Conservation (phyloP, 1,140 invertebrate species). For the Papilio polyxenes region DNA sequence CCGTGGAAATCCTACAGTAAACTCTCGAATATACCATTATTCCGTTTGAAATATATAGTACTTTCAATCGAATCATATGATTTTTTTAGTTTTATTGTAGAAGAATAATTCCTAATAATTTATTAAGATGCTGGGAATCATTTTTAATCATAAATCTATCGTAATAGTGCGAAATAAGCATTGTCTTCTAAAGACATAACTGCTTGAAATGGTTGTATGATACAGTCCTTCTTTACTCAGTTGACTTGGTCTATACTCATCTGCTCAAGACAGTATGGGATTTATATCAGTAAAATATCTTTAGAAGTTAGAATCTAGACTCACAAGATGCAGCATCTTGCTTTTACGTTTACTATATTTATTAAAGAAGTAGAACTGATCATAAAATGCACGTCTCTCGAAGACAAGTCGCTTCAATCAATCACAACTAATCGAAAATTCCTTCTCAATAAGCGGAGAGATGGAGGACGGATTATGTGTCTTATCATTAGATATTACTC, state of each 20-base stretch:
- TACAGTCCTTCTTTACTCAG: no score
- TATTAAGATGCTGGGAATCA: neutral
- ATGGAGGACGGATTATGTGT: constrained; percentile 71
- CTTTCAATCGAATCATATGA: neutral
- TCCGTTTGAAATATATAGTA: constrained; percentile 22
- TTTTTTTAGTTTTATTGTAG: neutral
- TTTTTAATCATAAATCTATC: neutral
- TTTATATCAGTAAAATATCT: neutral
- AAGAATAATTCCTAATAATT: neutral
- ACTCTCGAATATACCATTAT: constrained; percentile 44
- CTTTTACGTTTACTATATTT: constrained; percentile 49
- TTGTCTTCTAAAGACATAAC: neutral
- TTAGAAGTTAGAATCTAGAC: constrained; percentile 34
- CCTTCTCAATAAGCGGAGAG: constrained; percentile 72
- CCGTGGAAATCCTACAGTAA: constrained; percentile 60
- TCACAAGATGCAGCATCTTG: constrained; percentile 1
- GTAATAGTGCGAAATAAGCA: neutral
- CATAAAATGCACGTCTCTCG: constrained; percentile 74
- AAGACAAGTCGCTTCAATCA: constrained; percentile 75
- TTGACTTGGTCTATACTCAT: neutral
- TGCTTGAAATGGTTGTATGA: neutral
- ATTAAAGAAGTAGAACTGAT: constrained; percentile 72
- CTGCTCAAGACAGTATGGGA: neutral
- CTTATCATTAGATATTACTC: constrained; percentile 74
- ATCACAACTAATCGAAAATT: constrained; percentile 80